Evolutionary conservation across 2,113 vertebrate genomes (phyloP).

Genomic region (Ascaphus truei): DNA sequence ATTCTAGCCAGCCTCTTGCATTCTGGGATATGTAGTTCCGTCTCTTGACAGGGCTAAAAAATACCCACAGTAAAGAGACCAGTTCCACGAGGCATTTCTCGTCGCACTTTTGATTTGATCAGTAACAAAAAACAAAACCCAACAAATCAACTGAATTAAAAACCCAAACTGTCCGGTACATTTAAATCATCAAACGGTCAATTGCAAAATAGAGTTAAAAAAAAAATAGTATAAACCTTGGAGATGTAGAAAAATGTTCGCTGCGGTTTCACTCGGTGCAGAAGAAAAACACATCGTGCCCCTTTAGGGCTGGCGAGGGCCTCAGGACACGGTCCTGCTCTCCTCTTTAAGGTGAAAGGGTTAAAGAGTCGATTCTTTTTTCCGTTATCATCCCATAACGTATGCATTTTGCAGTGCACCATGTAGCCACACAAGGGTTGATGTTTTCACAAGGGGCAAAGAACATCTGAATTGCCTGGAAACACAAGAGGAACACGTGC

Average conservation of each 20-base stretch:
- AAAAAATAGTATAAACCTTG: conserved; percentile 21
- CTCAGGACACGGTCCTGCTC: not conserved
- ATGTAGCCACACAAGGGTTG: not conserved
- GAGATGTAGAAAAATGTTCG: conserved; percentile 28
- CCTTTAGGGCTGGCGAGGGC: not conserved
- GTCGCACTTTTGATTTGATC: conserved; percentile 3
- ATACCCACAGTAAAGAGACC: too few species aligned
- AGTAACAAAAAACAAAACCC: not conserved
- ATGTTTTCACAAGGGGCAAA: not conserved
- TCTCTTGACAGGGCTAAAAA: too few species aligned
- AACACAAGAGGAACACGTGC: not conserved
- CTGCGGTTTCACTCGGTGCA: not conserved
- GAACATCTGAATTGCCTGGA: not conserved
- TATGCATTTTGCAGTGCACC: not conserved
- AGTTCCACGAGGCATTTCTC: not conserved
- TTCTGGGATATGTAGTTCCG: too few species aligned
- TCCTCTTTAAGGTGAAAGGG: too few species aligned
- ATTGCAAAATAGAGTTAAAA: conserved; percentile 24
- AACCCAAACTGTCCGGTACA: conserved; percentile 8
- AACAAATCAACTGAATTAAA: conserved; percentile 25
- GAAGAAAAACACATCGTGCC: conserved; percentile 11
- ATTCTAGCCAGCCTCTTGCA: too few species aligned
- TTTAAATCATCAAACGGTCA: conserved; percentile 26
- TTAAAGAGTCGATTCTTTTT: too few species aligned
- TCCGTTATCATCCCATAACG: not conserved